Evolutionary conservation across 2,888 invertebrate genomes (phyloP), one percentile per base, ranked within the genome.

Genomic region (Heliconius charithonia): DNA sequence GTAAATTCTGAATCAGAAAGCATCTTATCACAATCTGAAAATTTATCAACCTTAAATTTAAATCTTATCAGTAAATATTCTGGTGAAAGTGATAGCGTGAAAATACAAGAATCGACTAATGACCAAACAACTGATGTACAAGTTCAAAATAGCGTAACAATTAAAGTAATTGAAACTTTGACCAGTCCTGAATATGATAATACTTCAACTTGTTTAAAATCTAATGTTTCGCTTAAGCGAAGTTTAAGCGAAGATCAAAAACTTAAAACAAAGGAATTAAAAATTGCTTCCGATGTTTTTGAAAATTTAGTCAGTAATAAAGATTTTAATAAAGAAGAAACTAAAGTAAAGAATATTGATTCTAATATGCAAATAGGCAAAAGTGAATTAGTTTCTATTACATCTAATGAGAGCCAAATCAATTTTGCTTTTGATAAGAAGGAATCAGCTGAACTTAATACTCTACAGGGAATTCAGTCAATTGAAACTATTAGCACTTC

Each of bases 81-180:
- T 10, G 41, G 3, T 74, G 37, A 25, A 41, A 22, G 16, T 13
- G 9, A 73, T 62, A 27, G 37, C 59, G 27, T 63, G 4, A 65
- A 45, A 73, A 45, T 27, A 12, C 29, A 67, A 45, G 29, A 65
- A 73, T 62, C 41, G 10, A 62, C 13, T 41, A 67, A 67, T 27
- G 41, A 37, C 3, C 27, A 73, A 27, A 59, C 66, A 25, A 66
- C 56, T 25, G 56, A 73, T 41, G 25, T 22, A 10, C 56, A 59
- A 67, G 13, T n/a, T n/a, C 6, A 37, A 77, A 59, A 65, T 41
- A 37, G 41, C 4, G 13, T 22, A 41, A 76, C 32, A 10, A 29
- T 27, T 9, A n/a, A 66, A 67, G n/a, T 59, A 25, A 67, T 59
- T 6, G 67, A 77, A 73, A 73, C 66, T 45, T 25, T 67, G 12